These are phyloP conservation scores for Phasianus colchicus DNA, from an alignment of 2,113 vertebrate genomes.

Conservation along the genomic window DNA sequence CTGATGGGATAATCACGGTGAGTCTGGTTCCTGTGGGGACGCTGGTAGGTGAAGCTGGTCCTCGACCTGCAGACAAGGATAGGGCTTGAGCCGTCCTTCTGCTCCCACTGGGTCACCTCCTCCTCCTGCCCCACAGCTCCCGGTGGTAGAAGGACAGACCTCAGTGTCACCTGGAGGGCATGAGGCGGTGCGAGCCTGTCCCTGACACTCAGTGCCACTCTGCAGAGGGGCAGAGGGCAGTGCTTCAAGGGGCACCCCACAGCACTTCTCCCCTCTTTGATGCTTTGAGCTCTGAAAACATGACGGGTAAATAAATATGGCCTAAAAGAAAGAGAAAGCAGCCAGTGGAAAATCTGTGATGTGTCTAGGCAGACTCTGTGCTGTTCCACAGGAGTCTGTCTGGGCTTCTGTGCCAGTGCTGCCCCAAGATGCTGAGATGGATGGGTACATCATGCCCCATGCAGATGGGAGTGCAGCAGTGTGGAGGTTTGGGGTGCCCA, in stretches of 20 bases:
- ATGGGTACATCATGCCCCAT: neutral
- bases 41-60: neutral
- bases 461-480: neutral
- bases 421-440: fast-evolving
- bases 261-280: neutral
- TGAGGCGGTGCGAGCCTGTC: fast-evolving
- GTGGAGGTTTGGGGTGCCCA: fast-evolving
- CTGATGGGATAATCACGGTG: neutral
- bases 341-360: neutral
- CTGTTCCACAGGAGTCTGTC: neutral
- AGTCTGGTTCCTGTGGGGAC: neutral
- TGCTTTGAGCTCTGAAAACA: neutral
- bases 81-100: neutral
- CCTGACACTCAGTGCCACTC: fast-evolving
- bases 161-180: neutral
- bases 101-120: neutral
- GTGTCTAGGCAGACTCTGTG: fast-evolving
- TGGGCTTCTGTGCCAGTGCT: neutral
- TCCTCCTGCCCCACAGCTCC: neutral
- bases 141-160: neutral
- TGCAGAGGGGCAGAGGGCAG: neutral
- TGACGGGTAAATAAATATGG: fast-evolving
- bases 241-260: fast-evolving
- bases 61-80: neutral
- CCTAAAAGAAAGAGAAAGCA: neutral